Conservation (phyloP, 30 jellyfish, hydroid and myxozoan species). For the Catostylus mosaicus region DNA sequence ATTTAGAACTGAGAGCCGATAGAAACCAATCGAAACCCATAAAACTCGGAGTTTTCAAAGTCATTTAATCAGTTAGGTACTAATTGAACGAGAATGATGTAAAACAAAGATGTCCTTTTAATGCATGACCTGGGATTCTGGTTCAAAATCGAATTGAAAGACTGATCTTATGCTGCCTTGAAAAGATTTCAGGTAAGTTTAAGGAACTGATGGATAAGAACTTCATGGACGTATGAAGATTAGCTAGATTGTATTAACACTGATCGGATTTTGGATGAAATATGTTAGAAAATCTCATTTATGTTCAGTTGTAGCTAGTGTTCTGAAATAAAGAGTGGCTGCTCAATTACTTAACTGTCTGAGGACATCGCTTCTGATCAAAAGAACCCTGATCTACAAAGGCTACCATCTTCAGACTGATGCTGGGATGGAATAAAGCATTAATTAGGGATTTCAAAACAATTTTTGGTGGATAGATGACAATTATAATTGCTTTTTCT, state of each 20-base stretch:
- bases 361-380: neutral
- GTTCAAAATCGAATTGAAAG: neutral
- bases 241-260: neutral
- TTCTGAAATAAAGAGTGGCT: neutral
- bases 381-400: neutral
- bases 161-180: neutral
- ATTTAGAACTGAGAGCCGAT: no score
- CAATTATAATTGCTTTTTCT: neutral
- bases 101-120: no score
- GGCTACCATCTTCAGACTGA: neutral
- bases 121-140: no score
- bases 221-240: neutral
- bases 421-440: neutral
- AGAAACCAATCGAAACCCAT: no score
- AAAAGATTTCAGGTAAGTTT: neutral
- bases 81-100: no score
- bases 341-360: slow-evolving; percentile 10
- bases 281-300: neutral
- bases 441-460: neutral
- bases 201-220: neutral
- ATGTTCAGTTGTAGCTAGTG: neutral
- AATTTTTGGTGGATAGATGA: neutral
- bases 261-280: slow-evolving; percentile 2
- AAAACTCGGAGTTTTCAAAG: no score
- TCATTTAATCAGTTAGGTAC: no score